These are phyloP conservation scores for Spinibarbus caldwelli DNA, from an alignment of 2,797 vertebrate species.

Conservation along the genomic window DNA sequence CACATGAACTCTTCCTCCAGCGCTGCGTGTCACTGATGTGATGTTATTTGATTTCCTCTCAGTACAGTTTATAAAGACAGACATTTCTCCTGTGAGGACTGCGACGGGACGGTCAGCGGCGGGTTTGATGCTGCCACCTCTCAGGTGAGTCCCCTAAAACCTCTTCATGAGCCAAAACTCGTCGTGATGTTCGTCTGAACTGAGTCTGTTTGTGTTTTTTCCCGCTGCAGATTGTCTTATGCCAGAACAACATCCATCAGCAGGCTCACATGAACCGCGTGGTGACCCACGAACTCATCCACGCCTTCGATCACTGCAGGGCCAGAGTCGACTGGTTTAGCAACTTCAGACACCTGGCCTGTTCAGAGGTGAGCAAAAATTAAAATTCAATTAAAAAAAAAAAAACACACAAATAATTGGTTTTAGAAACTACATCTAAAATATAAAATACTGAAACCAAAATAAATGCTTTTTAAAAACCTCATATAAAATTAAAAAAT, in stretches of 20 bases:
- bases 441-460: background rate
- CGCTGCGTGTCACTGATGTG: background rate
- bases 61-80: conserved; percentile 88
- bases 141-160: conserved; percentile 78
- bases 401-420: no score
- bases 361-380: conserved; percentile 87
- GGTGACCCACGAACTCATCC: conserved; percentile 94
- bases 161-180: no score
- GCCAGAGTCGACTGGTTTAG: conserved; percentile 95
- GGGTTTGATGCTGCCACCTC: conserved; percentile 92
- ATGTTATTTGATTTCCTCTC: conserved; percentile 50
- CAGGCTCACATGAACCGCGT: conserved; percentile 94
- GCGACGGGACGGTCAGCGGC: conserved; percentile 89
- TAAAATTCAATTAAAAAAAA: no score
- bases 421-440: background rate
- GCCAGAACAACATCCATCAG: conserved; percentile 94
- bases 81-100: conserved; percentile 96
- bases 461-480: background rate
- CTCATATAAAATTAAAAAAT: no score
- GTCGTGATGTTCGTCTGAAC: no score
- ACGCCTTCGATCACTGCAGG: conserved; percentile 95
- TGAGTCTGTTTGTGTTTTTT: background rate
- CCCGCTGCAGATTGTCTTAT: conserved; percentile 89
- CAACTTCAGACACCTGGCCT: conserved; percentile 90
- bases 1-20: background rate